phyloP scores from a whole-genome alignment of 2,113 vertebrate species.

The Galbula dea region DNA sequence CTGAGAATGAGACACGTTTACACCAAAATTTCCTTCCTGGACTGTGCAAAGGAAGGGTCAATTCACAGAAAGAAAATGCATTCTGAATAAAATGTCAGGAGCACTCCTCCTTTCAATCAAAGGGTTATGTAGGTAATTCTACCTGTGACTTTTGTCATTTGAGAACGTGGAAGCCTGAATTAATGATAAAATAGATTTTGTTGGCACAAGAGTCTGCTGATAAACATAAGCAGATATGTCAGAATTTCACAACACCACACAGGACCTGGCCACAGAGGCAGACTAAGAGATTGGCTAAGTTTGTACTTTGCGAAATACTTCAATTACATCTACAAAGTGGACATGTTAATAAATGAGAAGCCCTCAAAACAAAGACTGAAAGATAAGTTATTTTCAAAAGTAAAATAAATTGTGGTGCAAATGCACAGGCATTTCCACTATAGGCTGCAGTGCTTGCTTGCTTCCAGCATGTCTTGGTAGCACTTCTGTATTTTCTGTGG shows the following conservation, averaged over 20 bases:
- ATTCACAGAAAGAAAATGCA: background rate
- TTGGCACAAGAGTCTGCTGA: background rate
- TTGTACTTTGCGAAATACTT: background rate
- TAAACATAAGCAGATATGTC: accelerated
- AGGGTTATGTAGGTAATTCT: background rate
- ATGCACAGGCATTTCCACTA: background rate
- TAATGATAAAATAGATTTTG: background rate
- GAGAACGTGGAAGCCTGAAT: background rate
- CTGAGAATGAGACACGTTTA: background rate
- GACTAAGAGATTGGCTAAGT: background rate
- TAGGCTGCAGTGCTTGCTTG: background rate
- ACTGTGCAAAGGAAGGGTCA: background rate
- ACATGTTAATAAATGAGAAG: background rate
- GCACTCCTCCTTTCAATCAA: background rate
- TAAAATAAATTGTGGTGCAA: background rate
- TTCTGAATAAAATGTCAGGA: background rate
- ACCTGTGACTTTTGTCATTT: background rate
- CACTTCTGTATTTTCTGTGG: background rate
- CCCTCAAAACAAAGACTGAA: background rate
- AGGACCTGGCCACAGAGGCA: background rate
- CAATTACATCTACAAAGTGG: background rate
- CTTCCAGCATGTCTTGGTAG: background rate
- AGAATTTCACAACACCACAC: background rate
- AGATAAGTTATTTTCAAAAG: background rate
- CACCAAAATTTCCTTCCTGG: background rate